These are phyloP conservation scores for Myotis findleyi DNA, from an alignment of 2,797 vertebrate species.

Conservation along the genomic window DNA sequence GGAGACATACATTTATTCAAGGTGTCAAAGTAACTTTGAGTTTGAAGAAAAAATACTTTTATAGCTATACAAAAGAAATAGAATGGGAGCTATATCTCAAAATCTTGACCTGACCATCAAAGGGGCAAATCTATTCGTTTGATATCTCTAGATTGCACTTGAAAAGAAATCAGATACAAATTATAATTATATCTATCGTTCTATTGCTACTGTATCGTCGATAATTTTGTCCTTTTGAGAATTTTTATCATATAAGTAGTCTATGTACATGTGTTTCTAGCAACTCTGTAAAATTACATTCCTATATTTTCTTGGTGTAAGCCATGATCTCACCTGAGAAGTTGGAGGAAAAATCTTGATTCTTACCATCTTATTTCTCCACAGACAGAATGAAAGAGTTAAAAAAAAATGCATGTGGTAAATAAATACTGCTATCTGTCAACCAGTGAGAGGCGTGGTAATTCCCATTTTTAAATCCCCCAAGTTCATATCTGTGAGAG, in stretches of 20 bases:
- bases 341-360: neutral
- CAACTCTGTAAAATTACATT: neutral
- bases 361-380: neutral
- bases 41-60: slow-evolving; percentile 29
- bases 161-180: slow-evolving; percentile 51
- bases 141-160: neutral
- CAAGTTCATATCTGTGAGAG: neutral
- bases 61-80: slow-evolving; percentile 8
- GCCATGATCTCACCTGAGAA: neutral
- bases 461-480: neutral
- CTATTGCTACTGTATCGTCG: neutral
- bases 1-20: slow-evolving; percentile 58
- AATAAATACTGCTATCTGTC: neutral
- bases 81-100: slow-evolving; percentile 22
- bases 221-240: neutral
- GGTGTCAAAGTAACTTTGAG: neutral
- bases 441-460: neutral
- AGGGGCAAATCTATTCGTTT: neutral
- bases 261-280: neutral
- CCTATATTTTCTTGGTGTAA: neutral
- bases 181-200: neutral
- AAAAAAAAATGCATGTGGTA: neutral
- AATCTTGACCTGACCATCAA: slow-evolving; percentile 5
- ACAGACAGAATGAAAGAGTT: neutral
- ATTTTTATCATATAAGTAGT: neutral